A percentile compares a stretch with the other conserved stretches of the same genome.
phyloP scores from a whole-genome alignment of 2,888 invertebrate species.

The Ormyrus pomaceus region DNA sequence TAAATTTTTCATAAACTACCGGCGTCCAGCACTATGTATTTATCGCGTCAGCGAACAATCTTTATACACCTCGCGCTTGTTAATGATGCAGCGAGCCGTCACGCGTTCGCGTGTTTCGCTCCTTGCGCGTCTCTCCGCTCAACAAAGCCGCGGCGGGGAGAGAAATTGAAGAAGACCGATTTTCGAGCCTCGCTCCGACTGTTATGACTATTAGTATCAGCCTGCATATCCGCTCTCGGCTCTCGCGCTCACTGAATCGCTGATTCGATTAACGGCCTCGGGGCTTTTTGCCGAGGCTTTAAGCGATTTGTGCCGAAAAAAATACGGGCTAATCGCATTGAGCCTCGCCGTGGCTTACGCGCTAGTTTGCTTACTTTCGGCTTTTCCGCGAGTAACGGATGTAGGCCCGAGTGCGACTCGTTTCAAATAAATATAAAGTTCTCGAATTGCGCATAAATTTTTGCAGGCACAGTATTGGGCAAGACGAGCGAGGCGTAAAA shows the following conservation, averaged over 20 bases:
- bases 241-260: conserved; percentile 18
- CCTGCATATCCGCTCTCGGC: conserved; percentile 47
- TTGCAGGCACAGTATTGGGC: too few relatives aligned
- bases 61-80: not conserved
- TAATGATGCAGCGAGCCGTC: not conserved
- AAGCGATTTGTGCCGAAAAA: conserved; percentile 10
- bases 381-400: not conserved
- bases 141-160: not conserved
- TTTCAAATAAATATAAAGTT: too few relatives aligned
- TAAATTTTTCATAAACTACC: too few relatives aligned
- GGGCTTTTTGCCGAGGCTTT: not conserved
- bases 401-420: too few relatives aligned
- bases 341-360: too few relatives aligned
- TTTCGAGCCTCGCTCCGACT: not conserved
- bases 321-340: conserved; percentile 31
- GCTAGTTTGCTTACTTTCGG: conserved; percentile 10
- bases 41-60: too few relatives aligned
- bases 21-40: too few relatives aligned
- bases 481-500: too few relatives aligned
- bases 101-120: too few relatives aligned
- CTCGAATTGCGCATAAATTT: too few relatives aligned
- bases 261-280: conserved; percentile 40
- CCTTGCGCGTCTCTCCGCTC: too few relatives aligned
- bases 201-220: conserved; percentile 28
- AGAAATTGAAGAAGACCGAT: not conserved